Evolutionary conservation across 2,113 vertebrate genomes (phyloP).

Genomic region (Nothoprocta pentlandii): DNA sequence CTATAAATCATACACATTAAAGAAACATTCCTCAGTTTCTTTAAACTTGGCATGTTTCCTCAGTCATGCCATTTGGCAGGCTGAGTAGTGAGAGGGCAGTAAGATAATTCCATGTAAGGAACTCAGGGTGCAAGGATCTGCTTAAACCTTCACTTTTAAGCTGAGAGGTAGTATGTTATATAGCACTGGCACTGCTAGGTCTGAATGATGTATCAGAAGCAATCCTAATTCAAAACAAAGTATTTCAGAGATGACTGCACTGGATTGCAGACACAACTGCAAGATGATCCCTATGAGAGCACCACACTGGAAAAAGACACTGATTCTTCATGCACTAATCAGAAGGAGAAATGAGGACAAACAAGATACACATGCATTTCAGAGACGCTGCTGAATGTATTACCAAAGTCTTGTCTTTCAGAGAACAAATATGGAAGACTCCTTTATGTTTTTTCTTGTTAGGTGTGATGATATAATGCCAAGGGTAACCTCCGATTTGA

Average conservation of each 20-base stretch:
- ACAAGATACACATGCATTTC: background rate
- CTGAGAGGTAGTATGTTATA: background rate
- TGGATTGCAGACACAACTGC: background rate
- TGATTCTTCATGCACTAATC: background rate
- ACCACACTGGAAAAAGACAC: background rate
- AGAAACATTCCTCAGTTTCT: background rate
- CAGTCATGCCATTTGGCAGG: background rate
- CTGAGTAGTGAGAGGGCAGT: background rate
- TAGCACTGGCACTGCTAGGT: background rate
- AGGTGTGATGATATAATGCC: conserved; percentile 96
- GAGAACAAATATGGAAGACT: conserved; percentile 91
- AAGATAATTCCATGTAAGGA: background rate
- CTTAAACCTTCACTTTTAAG: background rate
- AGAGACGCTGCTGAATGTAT: conserved; percentile 53
- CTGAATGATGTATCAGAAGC: background rate
- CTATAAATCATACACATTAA: background rate
- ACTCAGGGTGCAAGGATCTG: background rate
- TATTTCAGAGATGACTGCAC: background rate
- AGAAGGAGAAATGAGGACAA: conserved; percentile 27
- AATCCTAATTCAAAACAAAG: background rate
- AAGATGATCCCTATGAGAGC: background rate
- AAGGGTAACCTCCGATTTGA: conserved; percentile 95
- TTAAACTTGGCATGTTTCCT: background rate
- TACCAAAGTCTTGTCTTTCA: conserved; percentile 91
- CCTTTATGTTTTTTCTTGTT: conserved; percentile 90